Percentiles rank a stretch among this genome's conserved stretches.
These are phyloP conservation scores for Meganola albula DNA, from an alignment of 2,888 invertebrate genomes.

Conservation along the genomic window DNA sequence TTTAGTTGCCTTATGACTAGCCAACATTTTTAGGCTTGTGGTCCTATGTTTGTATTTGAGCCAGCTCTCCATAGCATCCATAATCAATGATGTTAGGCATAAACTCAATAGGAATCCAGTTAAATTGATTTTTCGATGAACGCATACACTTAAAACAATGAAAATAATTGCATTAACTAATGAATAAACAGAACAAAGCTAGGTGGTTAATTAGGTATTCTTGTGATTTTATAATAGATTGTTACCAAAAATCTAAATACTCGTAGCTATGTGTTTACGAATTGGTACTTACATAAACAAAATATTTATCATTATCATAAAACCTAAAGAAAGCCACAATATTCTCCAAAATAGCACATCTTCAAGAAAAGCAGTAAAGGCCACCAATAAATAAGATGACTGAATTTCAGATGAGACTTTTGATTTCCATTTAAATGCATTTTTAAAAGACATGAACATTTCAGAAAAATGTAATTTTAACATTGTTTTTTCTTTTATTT, in stretches of 20 bases:
- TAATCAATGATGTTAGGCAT: slow-evolving; percentile 35
- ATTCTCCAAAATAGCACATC: slow-evolving; percentile 67
- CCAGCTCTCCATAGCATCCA: slow-evolving; percentile 66
- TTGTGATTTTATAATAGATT: too few species aligned
- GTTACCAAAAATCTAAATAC: too few species aligned
- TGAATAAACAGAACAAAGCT: too few species aligned
- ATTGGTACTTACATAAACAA: slow-evolving; percentile 58
- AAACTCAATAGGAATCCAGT: slow-evolving; percentile 48
- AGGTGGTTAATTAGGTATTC: too few species aligned
- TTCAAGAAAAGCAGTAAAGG: slow-evolving; percentile 56
- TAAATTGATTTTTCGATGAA: slow-evolving; percentile 49
- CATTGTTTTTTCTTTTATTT: too few species aligned
- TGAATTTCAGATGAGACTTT: slow-evolving; percentile 41
- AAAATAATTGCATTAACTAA: slow-evolving; percentile 5
- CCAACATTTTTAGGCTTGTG: slow-evolving; percentile 52
- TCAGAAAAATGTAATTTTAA: too few species aligned
- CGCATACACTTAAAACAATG: slow-evolving; percentile 48
- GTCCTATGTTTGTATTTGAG: slow-evolving; percentile 65
- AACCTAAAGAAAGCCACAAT: slow-evolving; percentile 55
- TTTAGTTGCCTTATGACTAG: slow-evolving; percentile 39
- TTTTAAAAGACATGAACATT: slow-evolving; percentile 55
- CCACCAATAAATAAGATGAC: slow-evolving; percentile 43
- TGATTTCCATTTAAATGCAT: slow-evolving; percentile 47
- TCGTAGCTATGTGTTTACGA: too few species aligned
- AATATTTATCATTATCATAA: slow-evolving; percentile 48